A percentile compares a stretch with the other conserved stretches of the same genome.
These are phyloP conservation scores for Mirza zaza DNA, from an alignment of 2,113 vertebrate genomes.

Conservation along the genomic window DNA sequence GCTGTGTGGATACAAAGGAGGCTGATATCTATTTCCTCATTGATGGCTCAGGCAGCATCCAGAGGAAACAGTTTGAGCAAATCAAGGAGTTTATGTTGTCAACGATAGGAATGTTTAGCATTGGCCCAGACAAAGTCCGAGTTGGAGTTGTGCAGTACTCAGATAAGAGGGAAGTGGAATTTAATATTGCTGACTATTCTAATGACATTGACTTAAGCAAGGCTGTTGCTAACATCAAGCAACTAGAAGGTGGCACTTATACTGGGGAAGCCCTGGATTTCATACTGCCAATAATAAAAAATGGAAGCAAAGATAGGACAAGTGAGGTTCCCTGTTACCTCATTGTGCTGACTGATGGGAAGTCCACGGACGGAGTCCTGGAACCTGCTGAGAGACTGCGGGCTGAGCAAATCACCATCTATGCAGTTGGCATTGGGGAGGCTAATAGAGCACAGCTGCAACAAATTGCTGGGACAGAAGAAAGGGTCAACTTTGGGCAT, in stretches of 20 bases:
- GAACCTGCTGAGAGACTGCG: conserved; percentile 61
- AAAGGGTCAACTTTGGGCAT: conserved; percentile 71
- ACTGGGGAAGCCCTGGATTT: conserved; percentile 76
- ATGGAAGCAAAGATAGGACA: background rate
- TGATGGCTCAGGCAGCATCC: conserved; percentile 78
- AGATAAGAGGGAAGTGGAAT: background rate
- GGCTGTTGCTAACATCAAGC: conserved; percentile 72
- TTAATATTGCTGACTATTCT: conserved; percentile 26
- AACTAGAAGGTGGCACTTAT: background rate
- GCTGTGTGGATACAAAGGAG: conserved; percentile 80
- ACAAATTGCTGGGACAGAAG: conserved; percentile 67
- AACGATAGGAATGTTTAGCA: conserved; percentile 68
- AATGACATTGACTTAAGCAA: conserved; percentile 39
- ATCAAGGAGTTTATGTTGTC: conserved; percentile 75
- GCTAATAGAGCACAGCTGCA: conserved; percentile 56
- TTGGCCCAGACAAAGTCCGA: conserved; percentile 73
- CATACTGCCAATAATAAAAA: conserved; percentile 48
- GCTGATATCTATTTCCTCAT: conserved; percentile 81
- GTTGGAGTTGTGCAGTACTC: conserved; percentile 78
- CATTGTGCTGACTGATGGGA: conserved; percentile 79
- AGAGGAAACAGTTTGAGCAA: conserved; percentile 5
- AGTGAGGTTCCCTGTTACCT: conserved; percentile 63
- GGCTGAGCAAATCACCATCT: conserved; percentile 34
- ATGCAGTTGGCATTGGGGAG: conserved; percentile 73
- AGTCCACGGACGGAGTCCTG: conserved; percentile 49